Conservation (phyloP, 2,888 invertebrate genomes). For the Clepsis dumicolana region DNA sequence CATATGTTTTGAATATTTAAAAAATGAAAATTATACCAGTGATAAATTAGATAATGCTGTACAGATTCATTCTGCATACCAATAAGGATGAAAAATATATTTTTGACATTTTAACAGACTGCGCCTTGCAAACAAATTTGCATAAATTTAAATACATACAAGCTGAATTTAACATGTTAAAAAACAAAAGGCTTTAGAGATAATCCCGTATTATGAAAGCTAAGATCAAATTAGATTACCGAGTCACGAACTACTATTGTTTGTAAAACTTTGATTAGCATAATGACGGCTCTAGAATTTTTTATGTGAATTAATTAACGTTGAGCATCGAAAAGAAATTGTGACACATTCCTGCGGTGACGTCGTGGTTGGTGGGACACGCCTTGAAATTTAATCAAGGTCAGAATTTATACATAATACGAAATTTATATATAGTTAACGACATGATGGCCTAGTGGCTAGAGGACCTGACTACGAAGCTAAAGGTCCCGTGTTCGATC, state of each 20-base stretch:
- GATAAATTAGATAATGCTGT: not conserved
- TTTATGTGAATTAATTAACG: conserved; percentile 35
- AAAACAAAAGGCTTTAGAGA: conserved; percentile 28
- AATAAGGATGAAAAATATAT: no score
- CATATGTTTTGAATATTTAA: no score
- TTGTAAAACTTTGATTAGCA: conserved; percentile 45
- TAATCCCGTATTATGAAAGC: conserved; percentile 39
- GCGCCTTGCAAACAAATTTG: not conserved
- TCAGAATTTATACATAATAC: not conserved
- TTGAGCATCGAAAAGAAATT: conserved; percentile 16
- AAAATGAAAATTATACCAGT: no score
- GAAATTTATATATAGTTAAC: not conserved
- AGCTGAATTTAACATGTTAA: not conserved
- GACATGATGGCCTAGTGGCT: no score
- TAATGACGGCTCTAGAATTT: conserved; percentile 34
- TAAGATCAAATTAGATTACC: conserved; percentile 38
- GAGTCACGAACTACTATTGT: conserved; percentile 46
- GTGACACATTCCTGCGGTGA: conserved; percentile 26
- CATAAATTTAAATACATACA: not conserved
- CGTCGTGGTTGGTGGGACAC: conserved; percentile 4
- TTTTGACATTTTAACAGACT: not conserved
- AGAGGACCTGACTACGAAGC: no score
- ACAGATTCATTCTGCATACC: not conserved
- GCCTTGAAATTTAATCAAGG: conserved; percentile 7
- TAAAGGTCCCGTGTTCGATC: not conserved